These are phyloP conservation scores for Tuta absoluta DNA, from an alignment of 2,888 invertebrate species.

Conservation along the genomic window DNA sequence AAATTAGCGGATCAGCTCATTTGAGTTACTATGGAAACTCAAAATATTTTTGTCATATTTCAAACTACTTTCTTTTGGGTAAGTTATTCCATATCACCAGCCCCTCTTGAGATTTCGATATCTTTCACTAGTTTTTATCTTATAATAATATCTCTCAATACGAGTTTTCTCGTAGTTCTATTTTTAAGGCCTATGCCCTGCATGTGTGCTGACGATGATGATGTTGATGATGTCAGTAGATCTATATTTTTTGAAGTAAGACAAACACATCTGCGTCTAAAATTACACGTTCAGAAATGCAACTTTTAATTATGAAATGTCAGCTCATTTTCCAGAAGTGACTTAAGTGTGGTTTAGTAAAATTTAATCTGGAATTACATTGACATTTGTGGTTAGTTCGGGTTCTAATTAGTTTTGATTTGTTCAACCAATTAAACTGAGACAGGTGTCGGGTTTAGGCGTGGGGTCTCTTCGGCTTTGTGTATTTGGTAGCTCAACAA, in stretches of 20 bases:
- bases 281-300: not conserved
- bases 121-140: too few species aligned
- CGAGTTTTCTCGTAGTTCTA: not conserved
- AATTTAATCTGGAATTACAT: constrained; percentile 23
- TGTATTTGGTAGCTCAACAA: constrained; percentile 1
- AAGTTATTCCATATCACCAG: too few species aligned
- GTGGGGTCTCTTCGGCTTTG: constrained; percentile 5
- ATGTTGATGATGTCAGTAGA: too few species aligned
- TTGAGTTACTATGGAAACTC: too few species aligned
- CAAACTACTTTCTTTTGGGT: too few species aligned
- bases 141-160: too few species aligned
- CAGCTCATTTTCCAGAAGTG: not conserved
- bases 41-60: too few species aligned
- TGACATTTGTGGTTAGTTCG: constrained; percentile 37
- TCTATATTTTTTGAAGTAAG: too few species aligned
- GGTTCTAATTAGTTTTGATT: constrained; percentile 24
- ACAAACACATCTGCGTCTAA: not conserved
- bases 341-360: constrained; percentile 2
- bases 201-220: too few species aligned
- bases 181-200: too few species aligned
- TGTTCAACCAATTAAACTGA: constrained; percentile 19
- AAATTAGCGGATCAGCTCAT: too few species aligned
- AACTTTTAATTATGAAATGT: not conserved
- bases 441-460: constrained; percentile 5
- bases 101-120: too few species aligned